Evolutionary conservation across 2,113 vertebrate species (phyloP), one percentile per base, ranked within the genome.

Genomic region (Hydrochoerus hydrochaeris): DNA sequence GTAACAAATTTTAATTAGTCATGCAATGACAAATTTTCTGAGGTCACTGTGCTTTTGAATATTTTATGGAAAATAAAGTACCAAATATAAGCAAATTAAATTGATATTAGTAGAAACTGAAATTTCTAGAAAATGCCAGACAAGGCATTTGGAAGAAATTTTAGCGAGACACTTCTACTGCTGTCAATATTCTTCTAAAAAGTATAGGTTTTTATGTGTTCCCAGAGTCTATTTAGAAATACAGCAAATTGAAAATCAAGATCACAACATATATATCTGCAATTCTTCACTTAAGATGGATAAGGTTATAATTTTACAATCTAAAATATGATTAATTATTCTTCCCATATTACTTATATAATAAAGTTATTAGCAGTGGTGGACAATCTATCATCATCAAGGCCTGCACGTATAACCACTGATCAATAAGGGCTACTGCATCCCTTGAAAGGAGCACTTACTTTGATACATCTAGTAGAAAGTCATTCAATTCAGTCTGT

Each of bases 401-500:
- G 9, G 19, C 38, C 14, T 28, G 57, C 7, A 1, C 20, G 4
- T 9, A 28, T 19, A 44, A 17, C 28, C 35, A 0, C 10, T 0
- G 8, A 7, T 35, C 77, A 7, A 8, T 14, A 24, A 62, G n/a
- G 30, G 26, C 26, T 10, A 8, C 41, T 1, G 3, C 32, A 17
- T 6, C 17, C 58, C 32, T 1, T 1, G 30, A 77, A 0, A 38
- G 0, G 88, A 86, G 88, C 85, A 98, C 99, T 99, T 99, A 99
- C 99, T 99, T 99, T 26, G 99, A 99, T 94, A 99, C 99, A 92
- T 99, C 99, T 95, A 99, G 99, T 69, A 99, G 99, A 98, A 99
- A 99, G 98, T 99, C 99, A 90, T 99, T 99, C 98, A 99, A 98
- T 97, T 99, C 99, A 3, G 99, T 99, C 98, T 99, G 99, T 97